Evolutionary conservation across 2,888 invertebrate species (phyloP).

Genomic region (Mythimna ferrago): DNA sequence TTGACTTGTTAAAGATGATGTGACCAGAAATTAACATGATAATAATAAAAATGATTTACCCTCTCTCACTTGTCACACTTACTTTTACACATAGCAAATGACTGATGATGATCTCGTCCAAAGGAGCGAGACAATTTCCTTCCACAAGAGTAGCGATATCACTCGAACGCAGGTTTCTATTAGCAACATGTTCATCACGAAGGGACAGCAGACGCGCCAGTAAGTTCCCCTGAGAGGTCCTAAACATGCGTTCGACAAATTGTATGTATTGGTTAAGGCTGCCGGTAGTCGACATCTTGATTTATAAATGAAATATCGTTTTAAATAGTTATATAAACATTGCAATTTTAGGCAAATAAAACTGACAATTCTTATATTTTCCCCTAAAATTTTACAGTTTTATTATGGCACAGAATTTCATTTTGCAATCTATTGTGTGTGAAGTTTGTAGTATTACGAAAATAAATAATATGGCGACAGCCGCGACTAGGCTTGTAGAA

Average conservation of each 20-base stretch:
- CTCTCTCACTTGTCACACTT: conserved; percentile 49
- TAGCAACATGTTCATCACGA: conserved; percentile 93
- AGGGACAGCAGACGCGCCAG: conserved; percentile 92
- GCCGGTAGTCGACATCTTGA: conserved; percentile 66
- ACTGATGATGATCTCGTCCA: conserved; percentile 94
- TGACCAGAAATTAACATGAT: background rate
- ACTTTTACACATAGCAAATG: conserved; percentile 94
- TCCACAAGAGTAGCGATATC: conserved; percentile 93
- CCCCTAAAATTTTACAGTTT: background rate
- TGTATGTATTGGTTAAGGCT: conserved; percentile 85
- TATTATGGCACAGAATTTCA: background rate
- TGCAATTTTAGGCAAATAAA: background rate
- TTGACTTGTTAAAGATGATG: background rate
- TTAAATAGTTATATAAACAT: background rate
- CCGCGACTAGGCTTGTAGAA: no score
- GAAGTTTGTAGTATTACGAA: no score
- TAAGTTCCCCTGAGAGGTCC: conserved; percentile 91
- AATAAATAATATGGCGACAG: no score
- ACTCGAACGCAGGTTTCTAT: conserved; percentile 92
- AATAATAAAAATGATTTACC: background rate
- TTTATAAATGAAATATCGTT: background rate
- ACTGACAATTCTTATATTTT: background rate
- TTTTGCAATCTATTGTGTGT: no score
- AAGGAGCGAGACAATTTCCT: conserved; percentile 93
- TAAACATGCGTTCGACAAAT: conserved; percentile 91